Evolutionary conservation across 23 tunicate species (phyloP), one percentile per base, ranked within the genome.

Genomic region (Trididemnum nubilum): DNA sequence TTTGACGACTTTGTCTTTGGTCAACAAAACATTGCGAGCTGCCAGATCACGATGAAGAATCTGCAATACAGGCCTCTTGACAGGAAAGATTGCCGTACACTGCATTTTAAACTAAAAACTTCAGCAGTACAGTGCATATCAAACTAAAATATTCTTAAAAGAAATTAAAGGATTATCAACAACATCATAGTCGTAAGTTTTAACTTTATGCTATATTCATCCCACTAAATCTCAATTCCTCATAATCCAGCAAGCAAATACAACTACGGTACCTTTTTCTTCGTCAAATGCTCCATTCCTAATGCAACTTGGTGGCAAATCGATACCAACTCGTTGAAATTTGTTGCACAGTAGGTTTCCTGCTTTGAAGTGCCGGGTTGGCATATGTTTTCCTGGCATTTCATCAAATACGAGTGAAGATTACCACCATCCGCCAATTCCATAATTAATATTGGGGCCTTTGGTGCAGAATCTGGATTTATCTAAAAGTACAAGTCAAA

Each of bases 221-320:
- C n/a, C n/a, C n/a, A n/a, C n/a, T n/a, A n/a, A n/a, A n/a, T n/a
- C n/a, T n/a, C n/a, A n/a, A n/a, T n/a, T n/a, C n/a, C n/a, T n/a
- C n/a, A n/a, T n/a, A n/a, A n/a, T n/a, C n/a, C n/a, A n/a, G n/a
- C n/a, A n/a, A n/a, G n/a, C n/a, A n/a, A n/a, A n/a, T n/a, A n/a
- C n/a, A n/a, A n/a, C n/a, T n/a, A n/a, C n/a, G n/a, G n/a, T n/a
- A 92, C 97, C 33, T 92, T 92, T 92, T 86, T 86, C 27, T 35
- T 64, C 3, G 81, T 57, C 15, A 91, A 73, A 77, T 91, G 97
- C 26, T 86, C 75, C 97, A 91, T 91, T 29, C 97, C 97, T 31
- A 63, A 38, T 0, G 97, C 86, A 18, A 61, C 72, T 39, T 91
- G 97, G 60, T 76, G 65, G 30, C 77, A 67, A 51, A 91, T 81